Evolutionary conservation across 2,113 vertebrate species (phyloP).

Genomic region (Bubo blakistoni): DNA sequence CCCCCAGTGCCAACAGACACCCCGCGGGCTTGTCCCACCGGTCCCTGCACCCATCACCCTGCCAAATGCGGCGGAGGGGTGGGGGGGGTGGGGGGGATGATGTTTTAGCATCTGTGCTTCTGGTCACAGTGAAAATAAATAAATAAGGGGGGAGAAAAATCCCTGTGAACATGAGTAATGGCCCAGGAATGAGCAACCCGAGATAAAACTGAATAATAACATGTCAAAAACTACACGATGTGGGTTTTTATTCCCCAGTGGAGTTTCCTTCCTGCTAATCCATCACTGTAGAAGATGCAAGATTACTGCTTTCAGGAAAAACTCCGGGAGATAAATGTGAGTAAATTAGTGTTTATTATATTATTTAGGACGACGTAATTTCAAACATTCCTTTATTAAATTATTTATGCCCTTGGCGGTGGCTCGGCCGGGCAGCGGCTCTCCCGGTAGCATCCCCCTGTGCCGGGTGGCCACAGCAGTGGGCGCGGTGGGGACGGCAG

Average conservation of each 20-base stretch:
- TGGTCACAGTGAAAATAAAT: constrained; percentile 12
- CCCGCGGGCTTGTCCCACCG: too few relatives aligned
- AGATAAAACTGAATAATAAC: constrained; percentile 85
- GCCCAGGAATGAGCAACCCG: constrained; percentile 70
- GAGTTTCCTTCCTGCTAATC: constrained; percentile 79
- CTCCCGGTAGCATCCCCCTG: neutral
- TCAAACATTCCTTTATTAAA: constrained; percentile 70
- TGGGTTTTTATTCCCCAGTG: constrained; percentile 81
- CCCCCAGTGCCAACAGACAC: too few relatives aligned
- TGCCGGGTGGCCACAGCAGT: neutral
- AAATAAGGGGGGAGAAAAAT: constrained; percentile 42
- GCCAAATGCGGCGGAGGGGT: accelerated
- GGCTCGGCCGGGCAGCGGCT: neutral
- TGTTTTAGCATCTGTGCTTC: neutral
- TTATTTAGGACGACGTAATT: constrained; percentile 76
- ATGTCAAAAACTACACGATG: constrained; percentile 79
- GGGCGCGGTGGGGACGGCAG: neutral
- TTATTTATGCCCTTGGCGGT: constrained; percentile 34
- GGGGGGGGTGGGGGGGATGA: neutral
- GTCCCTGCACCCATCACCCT: neutral
- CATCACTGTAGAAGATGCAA: constrained; percentile 79
- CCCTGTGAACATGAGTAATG: constrained; percentile 77
- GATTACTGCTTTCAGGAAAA: constrained; percentile 74
- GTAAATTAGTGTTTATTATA: constrained; percentile 82
- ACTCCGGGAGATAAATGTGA: constrained; percentile 79